Evolutionary conservation across 2,888 invertebrate genomes (phyloP).

Genomic region (Molanna angustata): DNA sequence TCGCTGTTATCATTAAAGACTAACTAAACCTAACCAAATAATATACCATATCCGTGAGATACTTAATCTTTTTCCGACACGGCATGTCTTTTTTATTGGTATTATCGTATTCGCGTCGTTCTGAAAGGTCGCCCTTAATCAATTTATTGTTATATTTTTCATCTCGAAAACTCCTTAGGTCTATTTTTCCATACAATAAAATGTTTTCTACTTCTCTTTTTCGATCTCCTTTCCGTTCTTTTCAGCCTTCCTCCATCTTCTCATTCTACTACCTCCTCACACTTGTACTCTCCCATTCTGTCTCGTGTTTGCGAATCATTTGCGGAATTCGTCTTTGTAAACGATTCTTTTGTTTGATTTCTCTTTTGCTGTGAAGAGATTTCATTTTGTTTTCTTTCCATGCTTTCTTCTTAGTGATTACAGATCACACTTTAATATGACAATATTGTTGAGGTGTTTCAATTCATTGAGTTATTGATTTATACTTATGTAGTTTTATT

Average conservation of each 20-base stretch:
- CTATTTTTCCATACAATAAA: constrained; percentile 12
- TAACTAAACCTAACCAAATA: no score
- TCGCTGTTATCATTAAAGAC: no score
- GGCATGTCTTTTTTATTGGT: no score
- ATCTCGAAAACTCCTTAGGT: constrained; percentile 13
- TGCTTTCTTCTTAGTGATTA: no score
- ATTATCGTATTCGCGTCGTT: no score
- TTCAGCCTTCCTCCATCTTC: background rate
- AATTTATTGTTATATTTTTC: constrained; percentile 26
- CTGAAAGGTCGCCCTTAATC: no score
- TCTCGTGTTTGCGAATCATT: constrained; percentile 20
- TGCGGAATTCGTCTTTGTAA: constrained; percentile 18
- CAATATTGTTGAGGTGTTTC: no score
- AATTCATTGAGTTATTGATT: no score
- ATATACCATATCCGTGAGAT: no score
- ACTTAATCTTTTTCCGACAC: no score
- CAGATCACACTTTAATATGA: no score
- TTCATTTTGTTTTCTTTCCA: background rate
- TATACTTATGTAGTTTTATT: no score
- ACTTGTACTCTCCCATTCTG: background rate
- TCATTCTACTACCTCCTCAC: background rate
- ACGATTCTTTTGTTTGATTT: constrained; percentile 24
- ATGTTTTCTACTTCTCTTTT: constrained; percentile 6
- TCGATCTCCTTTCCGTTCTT: background rate
- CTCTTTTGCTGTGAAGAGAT: constrained; percentile 12